Evolutionary conservation across 2,113 vertebrate species (phyloP).

Genomic region (Hemiprocne comata): DNA sequence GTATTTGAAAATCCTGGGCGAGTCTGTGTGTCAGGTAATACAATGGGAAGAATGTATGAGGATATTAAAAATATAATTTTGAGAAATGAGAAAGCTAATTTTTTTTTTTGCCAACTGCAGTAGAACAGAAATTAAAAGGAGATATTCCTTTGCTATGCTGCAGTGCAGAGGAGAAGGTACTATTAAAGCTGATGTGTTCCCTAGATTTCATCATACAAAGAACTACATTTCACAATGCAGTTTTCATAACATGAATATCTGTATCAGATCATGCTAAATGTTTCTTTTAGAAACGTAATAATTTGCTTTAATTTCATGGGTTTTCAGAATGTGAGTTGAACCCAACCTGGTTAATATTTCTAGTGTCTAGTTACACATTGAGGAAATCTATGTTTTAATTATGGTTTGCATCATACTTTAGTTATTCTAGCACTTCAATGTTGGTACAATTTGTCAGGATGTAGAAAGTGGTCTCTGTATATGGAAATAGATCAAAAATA

Average conservation of each 20-base stretch:
- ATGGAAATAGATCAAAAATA: constrained; percentile 73
- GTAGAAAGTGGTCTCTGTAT: constrained; percentile 72
- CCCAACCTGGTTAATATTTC: constrained; percentile 70
- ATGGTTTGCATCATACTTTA: constrained; percentile 77
- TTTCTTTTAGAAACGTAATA: constrained; percentile 40
- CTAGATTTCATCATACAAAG: not conserved
- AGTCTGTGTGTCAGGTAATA: not conserved
- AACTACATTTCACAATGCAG: not conserved
- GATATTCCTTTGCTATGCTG: not conserved
- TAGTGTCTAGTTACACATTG: constrained; percentile 71
- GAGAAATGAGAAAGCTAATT: not conserved
- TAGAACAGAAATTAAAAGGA: not conserved
- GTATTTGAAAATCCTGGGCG: not conserved
- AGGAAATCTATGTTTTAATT: constrained; percentile 78
- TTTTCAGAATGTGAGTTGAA: constrained; percentile 66
- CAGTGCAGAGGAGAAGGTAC: not conserved
- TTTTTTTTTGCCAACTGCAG: not conserved
- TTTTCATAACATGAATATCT: constrained; percentile 43
- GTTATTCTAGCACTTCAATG: constrained; percentile 73
- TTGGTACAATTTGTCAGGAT: constrained; percentile 73
- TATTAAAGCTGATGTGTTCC: not conserved
- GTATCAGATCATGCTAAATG: constrained; percentile 4
- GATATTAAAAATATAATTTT: not conserved
- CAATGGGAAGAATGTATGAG: not conserved
- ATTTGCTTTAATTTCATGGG: constrained; percentile 50